Evolutionary conservation across 53 echinoderm and acorn worm genomes (phyloP).

Genomic region (Paelopatides confundens): DNA sequence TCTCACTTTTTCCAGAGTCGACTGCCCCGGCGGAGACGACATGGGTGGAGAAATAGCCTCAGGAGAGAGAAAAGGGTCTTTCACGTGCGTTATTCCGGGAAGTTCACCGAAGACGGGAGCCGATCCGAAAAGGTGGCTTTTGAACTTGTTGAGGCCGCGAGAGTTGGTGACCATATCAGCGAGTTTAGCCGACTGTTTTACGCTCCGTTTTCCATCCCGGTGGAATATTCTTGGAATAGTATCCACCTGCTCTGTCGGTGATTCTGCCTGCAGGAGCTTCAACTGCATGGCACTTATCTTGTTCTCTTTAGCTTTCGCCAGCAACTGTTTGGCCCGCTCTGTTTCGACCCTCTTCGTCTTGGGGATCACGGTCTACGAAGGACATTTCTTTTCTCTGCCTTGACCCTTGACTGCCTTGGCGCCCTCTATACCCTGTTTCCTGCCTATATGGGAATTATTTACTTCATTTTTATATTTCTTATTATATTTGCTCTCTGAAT

Average conservation of each 20-base stretch:
- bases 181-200: conserved; percentile 73
- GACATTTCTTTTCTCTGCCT: neutral
- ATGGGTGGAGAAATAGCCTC: neutral
- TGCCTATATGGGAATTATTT: neutral
- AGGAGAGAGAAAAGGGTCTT: neutral
- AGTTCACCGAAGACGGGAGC: conserved; percentile 15
- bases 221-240: neutral
- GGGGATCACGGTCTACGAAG: neutral
- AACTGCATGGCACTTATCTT: conserved; percentile 53
- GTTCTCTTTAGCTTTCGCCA: conserved; percentile 69
- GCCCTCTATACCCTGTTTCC: neutral
- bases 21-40: neutral
- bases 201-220: conserved; percentile 65
- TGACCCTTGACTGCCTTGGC: neutral
- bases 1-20: neutral
- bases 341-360: conserved; percentile 55
- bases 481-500: neutral
- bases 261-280: conserved; percentile 52
- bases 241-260: conserved; percentile 9
- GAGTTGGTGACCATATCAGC: conserved; percentile 75
- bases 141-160: conserved; percentile 65
- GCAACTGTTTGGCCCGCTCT: conserved; percentile 64
- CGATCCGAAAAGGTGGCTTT: conserved; percentile 64
- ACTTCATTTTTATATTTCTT: neutral
- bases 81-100: conserved; percentile 2